phyloP scores from a whole-genome alignment of 1,140 invertebrate species.

The Apis laboriosa region DNA sequence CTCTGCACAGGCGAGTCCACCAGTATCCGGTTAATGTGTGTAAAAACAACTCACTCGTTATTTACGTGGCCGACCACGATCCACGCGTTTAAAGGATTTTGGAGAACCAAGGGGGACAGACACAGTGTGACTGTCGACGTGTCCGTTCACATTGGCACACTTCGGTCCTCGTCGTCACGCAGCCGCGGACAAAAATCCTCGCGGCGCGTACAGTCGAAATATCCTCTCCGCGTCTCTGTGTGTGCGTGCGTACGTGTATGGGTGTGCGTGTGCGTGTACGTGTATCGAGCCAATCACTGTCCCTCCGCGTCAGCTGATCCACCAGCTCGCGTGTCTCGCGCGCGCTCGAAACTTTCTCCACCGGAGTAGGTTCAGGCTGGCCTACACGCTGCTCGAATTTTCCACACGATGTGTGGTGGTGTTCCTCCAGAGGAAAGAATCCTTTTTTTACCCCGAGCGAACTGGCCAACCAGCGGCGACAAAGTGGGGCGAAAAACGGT shows the following conservation, averaged over 20 bases:
- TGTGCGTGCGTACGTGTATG: too few species aligned
- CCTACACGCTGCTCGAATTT: background rate
- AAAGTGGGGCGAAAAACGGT: background rate
- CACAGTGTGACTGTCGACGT: conserved; percentile 1
- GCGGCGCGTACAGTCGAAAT: background rate
- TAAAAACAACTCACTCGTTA: too few species aligned
- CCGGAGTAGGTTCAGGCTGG: background rate
- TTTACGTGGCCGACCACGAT: too few species aligned
- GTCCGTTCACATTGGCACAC: conserved; percentile 2
- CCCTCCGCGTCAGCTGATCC: background rate
- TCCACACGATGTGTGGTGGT: too few species aligned
- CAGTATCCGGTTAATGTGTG: too few species aligned
- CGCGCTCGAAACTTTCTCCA: background rate
- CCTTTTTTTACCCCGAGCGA: too few species aligned
- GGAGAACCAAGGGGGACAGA: too few species aligned
- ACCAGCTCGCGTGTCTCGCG: conserved; percentile 7
- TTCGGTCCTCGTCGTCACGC: background rate
- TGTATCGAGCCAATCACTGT: conserved; percentile 5
- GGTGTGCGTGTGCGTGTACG: background rate
- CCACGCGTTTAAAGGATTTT: too few species aligned
- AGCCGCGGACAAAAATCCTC: conserved; percentile 10
- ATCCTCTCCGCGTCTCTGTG: background rate
- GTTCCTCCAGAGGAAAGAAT: too few species aligned
- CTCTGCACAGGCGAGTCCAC: conserved; percentile 17
- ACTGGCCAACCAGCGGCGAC: background rate